Conservation (phyloP, 2,888 invertebrate genomes). For the Nesidiocoris tenuis region DNA sequence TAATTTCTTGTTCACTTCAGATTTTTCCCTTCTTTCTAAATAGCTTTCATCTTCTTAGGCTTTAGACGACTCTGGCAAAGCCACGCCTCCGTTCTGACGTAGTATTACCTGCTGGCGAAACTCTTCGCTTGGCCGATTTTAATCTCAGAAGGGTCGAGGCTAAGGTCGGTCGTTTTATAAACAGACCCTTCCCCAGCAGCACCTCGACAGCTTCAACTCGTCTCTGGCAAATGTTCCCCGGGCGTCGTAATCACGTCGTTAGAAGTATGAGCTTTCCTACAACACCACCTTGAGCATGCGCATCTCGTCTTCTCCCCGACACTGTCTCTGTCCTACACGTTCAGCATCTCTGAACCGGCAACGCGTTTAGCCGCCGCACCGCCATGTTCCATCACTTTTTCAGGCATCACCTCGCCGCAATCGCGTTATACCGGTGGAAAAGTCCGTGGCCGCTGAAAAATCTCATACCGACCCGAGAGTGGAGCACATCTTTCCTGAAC, state of each 20-base stretch:
- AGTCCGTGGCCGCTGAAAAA: slow-evolving; percentile 14
- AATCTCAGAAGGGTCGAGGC: slow-evolving; percentile 19
- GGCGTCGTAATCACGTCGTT: slow-evolving; percentile 37
- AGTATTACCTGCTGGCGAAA: slow-evolving; percentile 10
- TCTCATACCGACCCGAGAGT: slow-evolving; percentile 22
- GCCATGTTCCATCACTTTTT: background rate
- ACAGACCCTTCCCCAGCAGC: background rate
- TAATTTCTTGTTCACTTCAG: background rate
- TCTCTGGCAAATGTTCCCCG: slow-evolving; percentile 17
- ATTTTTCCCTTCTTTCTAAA: background rate
- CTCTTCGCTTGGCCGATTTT: slow-evolving; percentile 12
- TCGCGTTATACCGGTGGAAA: slow-evolving; percentile 11
- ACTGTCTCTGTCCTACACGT: background rate
- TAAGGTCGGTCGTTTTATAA: slow-evolving; percentile 32
- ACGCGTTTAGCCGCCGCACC: background rate
- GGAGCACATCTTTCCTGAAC: slow-evolving; percentile 20
- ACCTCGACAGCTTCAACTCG: slow-evolving; percentile 9
- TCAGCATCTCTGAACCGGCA: background rate
- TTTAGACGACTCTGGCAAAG: background rate
- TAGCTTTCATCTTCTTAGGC: background rate
- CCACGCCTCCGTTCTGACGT: background rate
- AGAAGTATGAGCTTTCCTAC: slow-evolving; percentile 13
- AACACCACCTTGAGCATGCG: background rate
- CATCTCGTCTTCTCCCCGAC: background rate
- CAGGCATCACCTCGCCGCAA: background rate